Evolutionary conservation across 2,888 invertebrate genomes (phyloP).

Genomic region (Machimus atricapillus): DNA sequence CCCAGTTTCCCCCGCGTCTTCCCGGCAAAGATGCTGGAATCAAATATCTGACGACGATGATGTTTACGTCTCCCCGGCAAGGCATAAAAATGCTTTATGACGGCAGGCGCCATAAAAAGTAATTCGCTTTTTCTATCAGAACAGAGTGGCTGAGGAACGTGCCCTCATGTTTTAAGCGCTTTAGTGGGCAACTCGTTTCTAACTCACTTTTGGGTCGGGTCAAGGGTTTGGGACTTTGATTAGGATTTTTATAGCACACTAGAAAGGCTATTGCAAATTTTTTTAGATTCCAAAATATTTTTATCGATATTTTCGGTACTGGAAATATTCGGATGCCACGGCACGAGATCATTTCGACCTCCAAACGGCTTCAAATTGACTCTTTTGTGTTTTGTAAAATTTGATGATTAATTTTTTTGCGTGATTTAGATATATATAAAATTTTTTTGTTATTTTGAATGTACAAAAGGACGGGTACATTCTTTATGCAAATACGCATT

Average conservation of each 20-base stretch:
- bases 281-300: background rate
- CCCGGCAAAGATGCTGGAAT: background rate
- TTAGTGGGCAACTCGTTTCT: background rate
- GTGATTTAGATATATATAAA: too few species aligned
- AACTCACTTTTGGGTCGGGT: background rate
- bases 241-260: background rate
- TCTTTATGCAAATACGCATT: too few species aligned
- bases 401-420: background rate
- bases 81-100: slow-evolving; percentile 11
- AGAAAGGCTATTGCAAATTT: background rate
- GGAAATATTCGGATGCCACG: background rate
- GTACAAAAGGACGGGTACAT: too few species aligned
- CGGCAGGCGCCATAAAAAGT: background rate
- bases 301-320: background rate
- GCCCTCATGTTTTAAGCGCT: background rate
- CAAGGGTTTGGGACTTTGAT: background rate
- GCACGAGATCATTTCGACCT: background rate
- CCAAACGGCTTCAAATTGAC: background rate
- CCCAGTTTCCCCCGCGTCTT: background rate
- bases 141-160: background rate
- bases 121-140: slow-evolving; percentile 13
- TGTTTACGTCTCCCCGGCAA: background rate
- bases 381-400: background rate
- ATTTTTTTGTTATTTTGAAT: background rate
- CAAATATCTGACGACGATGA: background rate